phyloP scores from a whole-genome alignment of 2,113 vertebrate species.

The Dipodomys stephensi region DNA sequence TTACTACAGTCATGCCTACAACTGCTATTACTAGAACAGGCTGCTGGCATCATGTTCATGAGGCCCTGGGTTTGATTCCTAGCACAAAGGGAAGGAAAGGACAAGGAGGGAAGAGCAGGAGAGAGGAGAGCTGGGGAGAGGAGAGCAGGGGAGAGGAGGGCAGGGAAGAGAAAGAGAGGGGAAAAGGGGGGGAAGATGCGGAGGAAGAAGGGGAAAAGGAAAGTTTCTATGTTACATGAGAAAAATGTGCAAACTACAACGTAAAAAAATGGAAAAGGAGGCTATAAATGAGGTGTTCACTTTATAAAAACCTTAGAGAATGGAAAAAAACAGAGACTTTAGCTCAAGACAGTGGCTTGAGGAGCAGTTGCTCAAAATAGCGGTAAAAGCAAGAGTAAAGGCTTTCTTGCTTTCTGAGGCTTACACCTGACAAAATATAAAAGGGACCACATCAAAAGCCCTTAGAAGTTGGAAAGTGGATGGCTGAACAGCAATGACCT shows the following conservation, averaged over 20 bases:
- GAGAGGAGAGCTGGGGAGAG: too few species aligned
- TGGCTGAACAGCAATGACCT: neutral
- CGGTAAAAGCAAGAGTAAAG: neutral
- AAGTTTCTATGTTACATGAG: too few species aligned
- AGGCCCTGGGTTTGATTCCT: neutral
- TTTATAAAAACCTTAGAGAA: neutral
- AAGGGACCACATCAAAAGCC: neutral
- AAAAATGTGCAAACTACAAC: too few species aligned
- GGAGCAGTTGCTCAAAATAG: neutral
- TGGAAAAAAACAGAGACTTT: neutral
- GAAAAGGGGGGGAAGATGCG: neutral
- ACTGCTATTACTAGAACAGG: accelerated
- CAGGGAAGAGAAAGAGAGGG: too few species aligned
- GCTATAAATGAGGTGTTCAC: too few species aligned
- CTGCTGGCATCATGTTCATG: too few species aligned
- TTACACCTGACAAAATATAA: neutral
- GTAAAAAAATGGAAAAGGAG: neutral
- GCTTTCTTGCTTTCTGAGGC: neutral
- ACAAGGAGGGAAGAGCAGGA: too few species aligned
- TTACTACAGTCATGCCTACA: neutral
- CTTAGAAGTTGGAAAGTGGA: neutral
- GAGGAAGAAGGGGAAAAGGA: neutral
- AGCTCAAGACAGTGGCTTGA: neutral
- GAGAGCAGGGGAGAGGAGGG: too few species aligned
- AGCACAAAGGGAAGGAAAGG: neutral